Evolutionary conservation across 2,797 vertebrate genomes (phyloP), one percentile per base, ranked within the genome.

Genomic region (Chaunax sp.): DNA sequence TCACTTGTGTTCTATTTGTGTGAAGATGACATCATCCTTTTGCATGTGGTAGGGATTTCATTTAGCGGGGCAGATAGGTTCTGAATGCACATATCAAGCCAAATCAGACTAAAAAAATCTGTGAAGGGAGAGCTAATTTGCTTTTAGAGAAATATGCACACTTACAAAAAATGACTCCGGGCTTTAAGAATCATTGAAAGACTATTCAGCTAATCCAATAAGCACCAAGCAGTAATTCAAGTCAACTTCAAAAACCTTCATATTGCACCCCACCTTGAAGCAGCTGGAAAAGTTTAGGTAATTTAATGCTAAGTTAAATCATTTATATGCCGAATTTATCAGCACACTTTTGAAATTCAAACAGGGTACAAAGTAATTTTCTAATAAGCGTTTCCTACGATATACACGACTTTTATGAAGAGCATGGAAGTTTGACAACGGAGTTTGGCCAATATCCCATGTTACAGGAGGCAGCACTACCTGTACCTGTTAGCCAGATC

Each of bases 401-500:
- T 45, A 8, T 2, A n/a, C 11, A 5, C 1, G 1, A 12, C 2
- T 50, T 46, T 56, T 9, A 44, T 41, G 2, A 6, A 33, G 3
- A 2, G 1, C 2, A 0, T 18, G 4, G 2, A 0, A 15, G 37
- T 50, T 70, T 62, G 18, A 5, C 18, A 55, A 2, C 19, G 43
- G 25, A 65, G 53, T 72, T 64, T 41, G 15, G 62, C 4, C 2
- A n/a, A n/a, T n/a, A n/a, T n/a, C n/a, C n/a, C n/a, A n/a, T n/a
- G n/a, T n/a, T n/a, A n/a, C n/a, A 2, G 0, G 6, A 11, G 3
- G 7, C 40, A 1, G 28, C 33, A 18, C 2, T 5, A 38, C 33
- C 44, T 54, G 54, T 28, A 4, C 19, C 2, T 25, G 5, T 14
- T 0, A 30, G 43, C 9, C 58, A 64, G 43, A 77, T 84, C 80